These are phyloP conservation scores for Drosophila ohnishii DNA, from an alignment of 1,140 invertebrate species.

Conservation along the genomic window DNA sequence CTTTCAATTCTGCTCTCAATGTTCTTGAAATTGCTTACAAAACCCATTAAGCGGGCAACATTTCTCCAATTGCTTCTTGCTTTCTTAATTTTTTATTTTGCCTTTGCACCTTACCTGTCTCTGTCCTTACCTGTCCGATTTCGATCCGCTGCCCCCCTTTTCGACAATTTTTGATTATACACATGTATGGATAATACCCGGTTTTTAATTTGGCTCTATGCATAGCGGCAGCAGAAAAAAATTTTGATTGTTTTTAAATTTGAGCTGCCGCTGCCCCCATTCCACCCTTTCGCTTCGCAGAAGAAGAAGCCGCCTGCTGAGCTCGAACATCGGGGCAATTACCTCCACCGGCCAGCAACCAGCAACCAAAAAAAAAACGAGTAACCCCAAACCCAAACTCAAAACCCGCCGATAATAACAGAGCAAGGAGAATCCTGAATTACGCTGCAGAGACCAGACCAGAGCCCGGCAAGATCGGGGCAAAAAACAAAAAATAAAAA, in stretches of 20 bases:
- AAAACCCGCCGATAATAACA: conserved; percentile 76
- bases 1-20: background rate
- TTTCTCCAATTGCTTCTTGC: conserved; percentile 30
- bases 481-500: conserved; percentile 19
- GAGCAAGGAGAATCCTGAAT: conserved; percentile 77
- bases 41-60: conserved; percentile 20
- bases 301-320: conserved; percentile 66
- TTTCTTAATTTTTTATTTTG: conserved; percentile 24
- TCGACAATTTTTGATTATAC: conserved; percentile 30
- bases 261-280: conserved; percentile 45
- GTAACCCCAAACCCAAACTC: conserved; percentile 48
- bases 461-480: conserved; percentile 8
- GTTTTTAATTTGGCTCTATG: conserved; percentile 50
- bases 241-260: conserved; percentile 74
- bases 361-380: conserved; percentile 17
- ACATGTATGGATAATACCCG: conserved; percentile 47
- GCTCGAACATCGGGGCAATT: conserved; percentile 70
- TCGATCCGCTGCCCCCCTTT: conserved; percentile 14
- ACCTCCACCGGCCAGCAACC: conserved; percentile 54
- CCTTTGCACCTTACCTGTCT: conserved; percentile 2
- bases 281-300: conserved; percentile 28
- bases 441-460: conserved; percentile 58
- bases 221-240: conserved; percentile 46
- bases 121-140: conserved; percentile 23
- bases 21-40: conserved; percentile 8